Conservation (phyloP, 2,113 vertebrate species). For the Balaenoptera acutorostrata region DNA sequence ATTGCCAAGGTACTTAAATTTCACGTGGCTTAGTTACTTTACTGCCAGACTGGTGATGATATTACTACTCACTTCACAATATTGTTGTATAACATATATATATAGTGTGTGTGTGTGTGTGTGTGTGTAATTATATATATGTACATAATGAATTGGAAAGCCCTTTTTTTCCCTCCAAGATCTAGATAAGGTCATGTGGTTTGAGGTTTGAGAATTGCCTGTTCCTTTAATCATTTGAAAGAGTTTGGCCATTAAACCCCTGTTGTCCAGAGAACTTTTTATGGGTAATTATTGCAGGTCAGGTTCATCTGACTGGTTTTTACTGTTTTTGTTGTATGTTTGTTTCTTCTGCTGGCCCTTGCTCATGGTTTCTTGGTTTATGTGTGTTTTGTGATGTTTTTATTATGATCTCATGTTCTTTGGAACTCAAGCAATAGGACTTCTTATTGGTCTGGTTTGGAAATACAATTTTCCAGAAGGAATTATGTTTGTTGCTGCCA, state of each 20-base stretch:
- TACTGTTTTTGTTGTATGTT: not conserved
- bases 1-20: not conserved
- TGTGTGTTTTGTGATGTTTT: not conserved
- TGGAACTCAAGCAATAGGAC: not conserved
- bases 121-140: not conserved
- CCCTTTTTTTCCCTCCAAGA: not conserved
- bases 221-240: not conserved
- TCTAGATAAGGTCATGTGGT: not conserved
- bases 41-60: rapidly evolving
- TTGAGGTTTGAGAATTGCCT: not conserved
- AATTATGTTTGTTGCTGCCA: not conserved
- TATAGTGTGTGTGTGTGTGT: too few species aligned
- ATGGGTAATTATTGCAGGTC: not conserved
- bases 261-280: not conserved
- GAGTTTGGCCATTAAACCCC: not conserved
- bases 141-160: not conserved
- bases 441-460: not conserved
- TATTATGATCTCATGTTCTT: not conserved
- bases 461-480: not conserved
- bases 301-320: not conserved
- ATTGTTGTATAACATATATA: not conserved
- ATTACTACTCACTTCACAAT: not conserved
- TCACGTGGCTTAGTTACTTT: not conserved
- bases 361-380: not conserved
- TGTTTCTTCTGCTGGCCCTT: not conserved